phyloP scores from a whole-genome alignment of 2,113 vertebrate species.

The Steatornis caripensis region DNA sequence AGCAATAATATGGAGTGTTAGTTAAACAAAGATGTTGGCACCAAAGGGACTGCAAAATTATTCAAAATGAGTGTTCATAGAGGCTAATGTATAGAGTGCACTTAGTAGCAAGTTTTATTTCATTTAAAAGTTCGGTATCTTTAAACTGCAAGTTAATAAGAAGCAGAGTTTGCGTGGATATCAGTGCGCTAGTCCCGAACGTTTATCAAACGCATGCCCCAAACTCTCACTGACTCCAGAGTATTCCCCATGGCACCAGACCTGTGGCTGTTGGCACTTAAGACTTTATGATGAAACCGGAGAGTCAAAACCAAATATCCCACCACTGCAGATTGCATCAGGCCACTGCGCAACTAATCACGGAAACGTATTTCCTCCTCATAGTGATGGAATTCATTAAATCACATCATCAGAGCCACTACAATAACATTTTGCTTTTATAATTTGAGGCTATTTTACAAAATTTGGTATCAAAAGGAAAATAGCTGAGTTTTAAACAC shows the following conservation, averaged over 20 bases:
- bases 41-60: slow-evolving; percentile 61
- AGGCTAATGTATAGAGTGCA: slow-evolving; percentile 48
- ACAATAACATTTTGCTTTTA: not conserved
- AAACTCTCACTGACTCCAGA: not conserved
- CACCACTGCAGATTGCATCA: not conserved
- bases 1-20: slow-evolving; percentile 71
- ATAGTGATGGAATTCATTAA: not conserved
- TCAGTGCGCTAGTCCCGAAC: not conserved
- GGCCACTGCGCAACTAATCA: not conserved
- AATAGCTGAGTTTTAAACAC: not conserved
- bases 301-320: not conserved
- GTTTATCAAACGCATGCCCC: not conserved
- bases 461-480: not conserved
- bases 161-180: not conserved
- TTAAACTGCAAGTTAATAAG: not conserved
- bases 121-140: not conserved
- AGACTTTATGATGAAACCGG: not conserved
- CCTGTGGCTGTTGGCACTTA: not conserved
- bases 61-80: slow-evolving; percentile 51
- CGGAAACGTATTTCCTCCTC: not conserved
- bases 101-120: slow-evolving; percentile 6
- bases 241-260: not conserved
- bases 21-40: slow-evolving; percentile 76
- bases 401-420: not conserved
- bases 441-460: not conserved